These are phyloP conservation scores for Hippolais icterina DNA, from an alignment of 2,113 vertebrate genomes.

Conservation along the genomic window DNA sequence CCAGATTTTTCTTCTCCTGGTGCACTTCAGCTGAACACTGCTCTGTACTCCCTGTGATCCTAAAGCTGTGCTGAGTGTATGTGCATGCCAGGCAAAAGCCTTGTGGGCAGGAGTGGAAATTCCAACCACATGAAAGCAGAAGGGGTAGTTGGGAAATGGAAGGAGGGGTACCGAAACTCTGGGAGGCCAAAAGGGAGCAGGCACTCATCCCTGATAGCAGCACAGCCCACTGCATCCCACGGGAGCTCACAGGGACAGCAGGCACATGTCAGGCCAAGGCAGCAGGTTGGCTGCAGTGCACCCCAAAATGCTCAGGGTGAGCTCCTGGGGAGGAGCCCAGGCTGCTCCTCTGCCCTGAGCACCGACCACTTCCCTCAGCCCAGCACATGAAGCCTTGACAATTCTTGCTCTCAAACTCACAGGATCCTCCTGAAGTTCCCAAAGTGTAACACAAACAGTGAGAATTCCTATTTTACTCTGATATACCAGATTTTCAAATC, in stretches of 20 bases:
- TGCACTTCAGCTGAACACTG: neutral
- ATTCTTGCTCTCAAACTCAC: neutral
- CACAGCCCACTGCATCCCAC: accelerated
- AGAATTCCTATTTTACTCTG: neutral
- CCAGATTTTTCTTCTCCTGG: neutral
- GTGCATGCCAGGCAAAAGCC: neutral
- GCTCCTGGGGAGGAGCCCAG: neutral
- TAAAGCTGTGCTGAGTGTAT: neutral
- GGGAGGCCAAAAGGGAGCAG: neutral
- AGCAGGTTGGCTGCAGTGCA: neutral
- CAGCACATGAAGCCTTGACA: neutral
- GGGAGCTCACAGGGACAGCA: neutral
- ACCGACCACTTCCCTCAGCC: neutral
- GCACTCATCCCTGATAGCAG: accelerated
- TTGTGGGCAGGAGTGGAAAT: neutral
- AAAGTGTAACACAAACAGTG: neutral
- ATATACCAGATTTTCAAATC: neutral
- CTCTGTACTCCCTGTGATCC: accelerated
- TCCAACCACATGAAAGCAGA: neutral
- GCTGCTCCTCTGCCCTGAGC: neutral
- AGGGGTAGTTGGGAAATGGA: accelerated
- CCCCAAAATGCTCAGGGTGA: neutral
- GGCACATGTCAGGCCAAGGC: accelerated
- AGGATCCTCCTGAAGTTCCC: neutral
- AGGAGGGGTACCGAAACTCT: neutral